Percentiles rank a stretch among this genome's conserved stretches.
phyloP scores from a whole-genome alignment of 1,140 invertebrate genomes.

The Euura saliciscinereae region DNA sequence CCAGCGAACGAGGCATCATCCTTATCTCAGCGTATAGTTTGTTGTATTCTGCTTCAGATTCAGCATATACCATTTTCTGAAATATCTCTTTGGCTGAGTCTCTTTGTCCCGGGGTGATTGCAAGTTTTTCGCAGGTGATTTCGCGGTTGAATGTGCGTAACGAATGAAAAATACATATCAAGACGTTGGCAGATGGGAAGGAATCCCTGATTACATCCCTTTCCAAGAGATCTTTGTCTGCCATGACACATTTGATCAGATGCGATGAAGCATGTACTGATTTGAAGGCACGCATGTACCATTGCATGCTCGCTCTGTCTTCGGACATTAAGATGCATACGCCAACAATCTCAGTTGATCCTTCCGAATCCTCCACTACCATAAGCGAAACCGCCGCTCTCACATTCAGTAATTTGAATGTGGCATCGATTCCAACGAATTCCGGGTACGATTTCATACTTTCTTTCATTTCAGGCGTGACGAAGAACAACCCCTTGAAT shows the following conservation, averaged over 20 bases:
- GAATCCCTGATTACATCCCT: constrained; percentile 13
- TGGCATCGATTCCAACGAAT: constrained; percentile 15
- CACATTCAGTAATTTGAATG: constrained; percentile 19
- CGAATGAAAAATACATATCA: constrained; percentile 20
- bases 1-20: constrained; percentile 13
- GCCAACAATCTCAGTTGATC: too few species aligned
- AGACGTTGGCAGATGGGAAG: constrained; percentile 19
- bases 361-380: constrained; percentile 22
- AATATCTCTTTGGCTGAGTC: too few species aligned
- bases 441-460: constrained; percentile 14
- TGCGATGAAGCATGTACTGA: constrained; percentile 8
- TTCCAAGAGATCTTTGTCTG: constrained; percentile 22
- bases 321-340: constrained; percentile 15
- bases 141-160: constrained; percentile 19
- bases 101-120: constrained; percentile 16
- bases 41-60: constrained; percentile 18
- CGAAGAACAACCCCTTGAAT: constrained; percentile 18
- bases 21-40: constrained; percentile 10
- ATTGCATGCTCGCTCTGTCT: constrained; percentile 16
- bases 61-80: constrained; percentile 21
- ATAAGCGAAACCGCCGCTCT: constrained; percentile 18
- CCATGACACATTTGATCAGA: constrained; percentile 19
- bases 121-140: constrained; percentile 19
- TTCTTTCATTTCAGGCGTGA: constrained; percentile 5
- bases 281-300: constrained; percentile 21